Evolutionary conservation across 2,888 invertebrate species (phyloP).

Genomic region (Azorinus chamasolen): DNA sequence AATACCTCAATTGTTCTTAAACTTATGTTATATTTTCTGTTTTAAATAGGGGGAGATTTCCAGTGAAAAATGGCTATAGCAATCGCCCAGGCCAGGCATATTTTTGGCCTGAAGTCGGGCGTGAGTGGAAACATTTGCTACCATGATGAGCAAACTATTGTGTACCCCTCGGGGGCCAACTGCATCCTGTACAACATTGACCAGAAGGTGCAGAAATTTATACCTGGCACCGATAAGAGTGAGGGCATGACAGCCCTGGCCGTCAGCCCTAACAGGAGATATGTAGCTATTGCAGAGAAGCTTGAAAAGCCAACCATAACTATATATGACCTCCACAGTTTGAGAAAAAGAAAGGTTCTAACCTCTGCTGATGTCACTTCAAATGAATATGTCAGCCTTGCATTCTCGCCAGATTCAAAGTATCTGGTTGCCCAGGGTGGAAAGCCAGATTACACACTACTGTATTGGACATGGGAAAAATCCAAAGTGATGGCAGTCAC

Average conservation of each 20-base stretch:
- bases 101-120: slow-evolving; percentile 86
- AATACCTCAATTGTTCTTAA: no score
- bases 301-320: slow-evolving; percentile 86
- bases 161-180: slow-evolving; percentile 87
- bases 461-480: slow-evolving; percentile 94
- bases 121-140: slow-evolving; percentile 85
- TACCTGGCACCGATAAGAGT: slow-evolving; percentile 86
- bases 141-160: slow-evolving; percentile 87
- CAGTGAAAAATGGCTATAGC: slow-evolving; percentile 84
- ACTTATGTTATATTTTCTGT: no score
- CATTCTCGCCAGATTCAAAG: slow-evolving; percentile 94
- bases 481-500: slow-evolving; percentile 92
- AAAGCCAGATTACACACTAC: slow-evolving; percentile 93
- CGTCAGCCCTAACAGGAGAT: slow-evolving; percentile 86
- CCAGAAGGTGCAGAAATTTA: slow-evolving; percentile 87
- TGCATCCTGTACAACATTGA: slow-evolving; percentile 87
- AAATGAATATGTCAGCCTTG: slow-evolving; percentile 90
- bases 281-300: slow-evolving; percentile 86
- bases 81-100: slow-evolving; percentile 84
- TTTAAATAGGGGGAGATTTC: no score
- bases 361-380: slow-evolving; percentile 86
- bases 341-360: slow-evolving; percentile 86
- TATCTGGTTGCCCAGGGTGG: slow-evolving; percentile 93
- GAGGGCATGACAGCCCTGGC: slow-evolving; percentile 86
- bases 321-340: slow-evolving; percentile 87